Conservation (phyloP, 2,113 vertebrate species). For the Leucopsar rothschildi region DNA sequence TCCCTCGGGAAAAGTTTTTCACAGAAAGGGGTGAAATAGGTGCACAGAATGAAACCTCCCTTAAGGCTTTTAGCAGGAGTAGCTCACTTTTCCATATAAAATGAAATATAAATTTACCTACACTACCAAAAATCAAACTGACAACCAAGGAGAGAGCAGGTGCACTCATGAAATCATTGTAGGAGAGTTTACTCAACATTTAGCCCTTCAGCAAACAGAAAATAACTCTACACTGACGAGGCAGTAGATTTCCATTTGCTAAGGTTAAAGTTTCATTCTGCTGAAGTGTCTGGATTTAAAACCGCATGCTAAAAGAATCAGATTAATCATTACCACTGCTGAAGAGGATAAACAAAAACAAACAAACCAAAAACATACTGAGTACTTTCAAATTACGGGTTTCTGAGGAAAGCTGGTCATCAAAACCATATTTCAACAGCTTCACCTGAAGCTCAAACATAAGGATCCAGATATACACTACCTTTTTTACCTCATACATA, state of each 20-base stretch:
- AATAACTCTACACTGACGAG: not conserved
- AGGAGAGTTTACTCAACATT: not conserved
- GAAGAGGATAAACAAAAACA: not conserved
- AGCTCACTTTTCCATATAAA: not conserved
- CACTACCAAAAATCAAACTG: not conserved
- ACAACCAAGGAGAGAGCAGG: not conserved
- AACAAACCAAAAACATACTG: not conserved
- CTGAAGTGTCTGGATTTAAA: constrained; percentile 13
- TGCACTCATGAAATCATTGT: not conserved
- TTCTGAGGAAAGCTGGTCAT: not conserved
- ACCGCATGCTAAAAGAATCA: not conserved
- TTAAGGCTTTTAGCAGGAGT: not conserved
- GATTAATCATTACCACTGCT: not conserved
- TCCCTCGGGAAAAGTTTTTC: not conserved
- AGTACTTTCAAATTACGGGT: not conserved
- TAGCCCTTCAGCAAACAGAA: not conserved
- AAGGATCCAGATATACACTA: not conserved
- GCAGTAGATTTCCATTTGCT: not conserved
- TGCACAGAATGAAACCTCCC: not conserved
- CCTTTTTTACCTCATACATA: not conserved
- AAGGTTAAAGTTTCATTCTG: not conserved
- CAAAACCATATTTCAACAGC: not conserved
- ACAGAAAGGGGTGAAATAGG: not conserved
- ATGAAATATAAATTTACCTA: not conserved
- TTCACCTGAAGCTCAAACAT: not conserved